Percentiles rank a stretch among this genome's conserved stretches.
These are phyloP conservation scores for Drosophila biarmipes DNA, from an alignment of 1,140 invertebrate genomes.

Conservation along the genomic window DNA sequence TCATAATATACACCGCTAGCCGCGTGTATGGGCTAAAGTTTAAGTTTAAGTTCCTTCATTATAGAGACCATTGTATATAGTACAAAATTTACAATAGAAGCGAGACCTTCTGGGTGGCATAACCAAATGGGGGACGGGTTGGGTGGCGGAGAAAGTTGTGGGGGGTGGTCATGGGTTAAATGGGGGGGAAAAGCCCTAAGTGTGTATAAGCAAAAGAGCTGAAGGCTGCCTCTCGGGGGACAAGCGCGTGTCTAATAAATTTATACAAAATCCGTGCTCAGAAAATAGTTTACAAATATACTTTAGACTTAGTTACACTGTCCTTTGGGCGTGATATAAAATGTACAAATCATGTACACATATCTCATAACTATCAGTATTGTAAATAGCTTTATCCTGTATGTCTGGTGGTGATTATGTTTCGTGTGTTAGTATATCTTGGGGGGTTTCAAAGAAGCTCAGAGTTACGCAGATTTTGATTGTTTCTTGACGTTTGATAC, in stretches of 20 bases:
- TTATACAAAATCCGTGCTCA: slow-evolving; percentile 80
- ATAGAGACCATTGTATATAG: slow-evolving; percentile 74
- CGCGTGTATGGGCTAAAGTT: slow-evolving; percentile 8
- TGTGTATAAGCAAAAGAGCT: slow-evolving; percentile 69
- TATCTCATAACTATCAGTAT: slow-evolving; percentile 31
- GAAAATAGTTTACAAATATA: slow-evolving; percentile 81
- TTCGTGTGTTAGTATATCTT: neutral
- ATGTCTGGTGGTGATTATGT: slow-evolving; percentile 26
- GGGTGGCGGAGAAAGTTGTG: neutral
- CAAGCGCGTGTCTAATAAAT: slow-evolving; percentile 70
- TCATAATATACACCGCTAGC: slow-evolving; percentile 24
- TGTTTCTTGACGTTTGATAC: slow-evolving; percentile 56
- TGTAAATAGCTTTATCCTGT: slow-evolving; percentile 45
- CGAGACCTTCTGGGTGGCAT: slow-evolving; percentile 46
- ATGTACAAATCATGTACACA: slow-evolving; percentile 35
- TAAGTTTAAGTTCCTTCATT: slow-evolving; percentile 27
- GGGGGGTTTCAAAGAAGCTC: slow-evolving; percentile 64
- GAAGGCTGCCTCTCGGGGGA: slow-evolving; percentile 63
- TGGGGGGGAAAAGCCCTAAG: slow-evolving; percentile 48
- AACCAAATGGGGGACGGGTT: slow-evolving; percentile 25
- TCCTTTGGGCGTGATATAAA: slow-evolving; percentile 76
- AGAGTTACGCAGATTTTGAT: slow-evolving; percentile 76
- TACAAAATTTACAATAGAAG: slow-evolving; percentile 82
- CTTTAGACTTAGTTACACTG: slow-evolving; percentile 79
- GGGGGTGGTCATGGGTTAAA: neutral